Evolutionary conservation across 2,113 vertebrate species (phyloP).

Genomic region (Platichthys stellatus): DNA sequence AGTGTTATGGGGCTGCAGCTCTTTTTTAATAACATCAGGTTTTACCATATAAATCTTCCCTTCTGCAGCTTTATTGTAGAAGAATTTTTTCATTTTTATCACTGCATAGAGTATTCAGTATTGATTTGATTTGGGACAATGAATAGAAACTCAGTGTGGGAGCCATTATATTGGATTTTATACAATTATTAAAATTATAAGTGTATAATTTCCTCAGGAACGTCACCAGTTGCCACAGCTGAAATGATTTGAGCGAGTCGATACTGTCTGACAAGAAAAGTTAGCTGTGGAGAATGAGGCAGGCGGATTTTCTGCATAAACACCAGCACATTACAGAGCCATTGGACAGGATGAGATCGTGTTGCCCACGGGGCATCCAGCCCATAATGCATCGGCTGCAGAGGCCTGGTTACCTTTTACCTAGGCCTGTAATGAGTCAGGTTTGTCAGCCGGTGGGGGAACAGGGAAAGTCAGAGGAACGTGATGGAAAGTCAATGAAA

Average conservation of each 20-base stretch:
- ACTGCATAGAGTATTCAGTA: not conserved
- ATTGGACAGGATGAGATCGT: conserved; percentile 48
- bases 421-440: conserved; percentile 58
- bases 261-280: conserved; percentile 35
- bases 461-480: conserved; percentile 50
- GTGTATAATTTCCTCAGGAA: conserved; percentile 7
- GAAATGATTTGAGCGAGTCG: conserved; percentile 23
- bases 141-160: not conserved
- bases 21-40: not conserved
- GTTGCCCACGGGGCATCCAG: conserved; percentile 31
- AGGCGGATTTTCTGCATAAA: conserved; percentile 41
- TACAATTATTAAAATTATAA: not conserved
- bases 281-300: conserved; percentile 17
- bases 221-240: not conserved
- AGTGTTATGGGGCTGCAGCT: not conserved
- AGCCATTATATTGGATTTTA: conserved; percentile 2
- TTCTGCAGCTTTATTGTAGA: not conserved
- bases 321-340: conserved; percentile 37
- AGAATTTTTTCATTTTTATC: too few species aligned
- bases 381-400: conserved; percentile 49
- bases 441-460: conserved; percentile 45
- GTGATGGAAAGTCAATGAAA: conserved; percentile 75
- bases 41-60: not conserved
- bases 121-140: not conserved
- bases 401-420: conserved; percentile 50